Conservation (phyloP, 2,113 vertebrate genomes). For the Camelus dromedarius region DNA sequence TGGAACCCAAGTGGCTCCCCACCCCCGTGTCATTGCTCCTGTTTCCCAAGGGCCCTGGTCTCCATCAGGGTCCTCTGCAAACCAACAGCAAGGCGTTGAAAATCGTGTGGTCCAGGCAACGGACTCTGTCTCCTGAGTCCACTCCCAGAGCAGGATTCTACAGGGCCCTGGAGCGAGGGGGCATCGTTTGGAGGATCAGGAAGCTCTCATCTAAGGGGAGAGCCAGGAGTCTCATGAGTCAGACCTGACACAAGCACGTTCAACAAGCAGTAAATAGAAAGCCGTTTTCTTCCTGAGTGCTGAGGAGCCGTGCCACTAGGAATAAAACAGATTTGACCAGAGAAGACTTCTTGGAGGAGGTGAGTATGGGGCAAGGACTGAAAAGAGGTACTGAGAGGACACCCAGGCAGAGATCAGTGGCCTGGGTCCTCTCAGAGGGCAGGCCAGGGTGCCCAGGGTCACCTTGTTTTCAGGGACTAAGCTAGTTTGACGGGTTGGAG, state of each 20-base stretch:
- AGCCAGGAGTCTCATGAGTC: neutral
- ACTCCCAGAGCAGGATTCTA: neutral
- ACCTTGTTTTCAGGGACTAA: neutral
- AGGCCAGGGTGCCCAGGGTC: no score
- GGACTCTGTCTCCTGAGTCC: neutral
- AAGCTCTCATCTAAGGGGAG: neutral
- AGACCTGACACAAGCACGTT: neutral
- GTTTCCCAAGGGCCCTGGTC: neutral
- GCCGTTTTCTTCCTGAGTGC: neutral
- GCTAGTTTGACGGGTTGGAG: neutral
- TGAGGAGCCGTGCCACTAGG: neutral
- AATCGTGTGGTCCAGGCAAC: accelerated
- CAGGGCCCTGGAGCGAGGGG: neutral
- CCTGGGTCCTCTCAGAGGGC: neutral
- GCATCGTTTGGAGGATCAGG: neutral
- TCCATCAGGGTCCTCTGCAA: neutral
- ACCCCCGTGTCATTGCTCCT: neutral
- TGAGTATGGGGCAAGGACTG: neutral
- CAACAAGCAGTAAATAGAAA: neutral
- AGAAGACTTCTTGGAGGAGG: neutral
- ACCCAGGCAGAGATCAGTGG: neutral
- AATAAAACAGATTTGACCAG: neutral
- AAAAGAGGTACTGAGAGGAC: neutral
- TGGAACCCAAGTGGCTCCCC: neutral
- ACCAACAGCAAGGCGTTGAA: neutral